Percentiles rank a stretch among this genome's conserved stretches.
These are phyloP conservation scores for Tinea trinotella DNA, from an alignment of 2,888 invertebrate genomes.

Conservation along the genomic window DNA sequence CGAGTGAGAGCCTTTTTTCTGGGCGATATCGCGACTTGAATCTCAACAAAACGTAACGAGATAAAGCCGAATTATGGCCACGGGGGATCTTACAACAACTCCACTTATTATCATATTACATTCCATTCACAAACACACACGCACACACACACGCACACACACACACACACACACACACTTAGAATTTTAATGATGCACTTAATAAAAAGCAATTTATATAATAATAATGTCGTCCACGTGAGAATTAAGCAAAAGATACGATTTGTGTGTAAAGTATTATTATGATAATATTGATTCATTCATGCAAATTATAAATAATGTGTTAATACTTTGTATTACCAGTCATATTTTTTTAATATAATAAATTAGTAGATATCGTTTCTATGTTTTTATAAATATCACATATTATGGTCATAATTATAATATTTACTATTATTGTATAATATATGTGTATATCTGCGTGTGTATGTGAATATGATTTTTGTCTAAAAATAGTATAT, in stretches of 20 bases:
- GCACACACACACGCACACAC: background rate
- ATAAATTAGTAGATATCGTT: no score
- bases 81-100: background rate
- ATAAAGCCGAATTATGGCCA: conserved; percentile 34
- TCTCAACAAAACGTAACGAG: conserved; percentile 33
- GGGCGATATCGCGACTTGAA: conserved; percentile 27
- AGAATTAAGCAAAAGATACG: no score
- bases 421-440: background rate
- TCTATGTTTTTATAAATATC: background rate
- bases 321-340: no score
- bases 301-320: no score
- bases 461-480: background rate
- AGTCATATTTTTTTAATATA: no score
- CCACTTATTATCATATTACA: conserved; percentile 1
- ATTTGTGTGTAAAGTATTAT: background rate
- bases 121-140: conserved; percentile 2
- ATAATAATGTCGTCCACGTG: no score
- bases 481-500: background rate
- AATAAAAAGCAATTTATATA: no score
- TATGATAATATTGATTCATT: background rate
- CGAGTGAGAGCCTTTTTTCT: conserved; percentile 16
- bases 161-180: background rate
- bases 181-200: no score
- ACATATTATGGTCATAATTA: background rate
- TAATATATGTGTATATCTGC: background rate